Evolutionary conservation across 2,797 vertebrate genomes (phyloP).

Genomic region (Loris lydekkerianus): DNA sequence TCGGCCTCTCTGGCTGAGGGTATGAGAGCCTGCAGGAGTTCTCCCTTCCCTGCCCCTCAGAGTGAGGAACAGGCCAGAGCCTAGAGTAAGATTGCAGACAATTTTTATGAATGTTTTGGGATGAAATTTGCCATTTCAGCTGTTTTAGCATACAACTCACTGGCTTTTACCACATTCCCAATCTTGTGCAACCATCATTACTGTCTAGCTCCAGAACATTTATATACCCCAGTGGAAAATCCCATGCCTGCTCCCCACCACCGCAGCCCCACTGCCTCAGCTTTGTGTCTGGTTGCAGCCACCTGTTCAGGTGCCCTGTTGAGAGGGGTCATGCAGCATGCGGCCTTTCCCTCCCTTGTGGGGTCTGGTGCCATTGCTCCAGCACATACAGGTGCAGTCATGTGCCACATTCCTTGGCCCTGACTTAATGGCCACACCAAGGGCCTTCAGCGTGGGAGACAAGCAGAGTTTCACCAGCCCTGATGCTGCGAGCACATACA

Average conservation of each 20-base stretch:
- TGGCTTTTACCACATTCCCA: not conserved
- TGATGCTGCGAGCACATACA: accelerated
- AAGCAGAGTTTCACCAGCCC: not conserved
- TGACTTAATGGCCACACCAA: not conserved
- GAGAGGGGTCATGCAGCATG: accelerated
- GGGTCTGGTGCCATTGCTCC: not conserved
- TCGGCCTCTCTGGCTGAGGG: not conserved
- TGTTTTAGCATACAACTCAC: not conserved
- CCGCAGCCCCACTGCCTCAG: not conserved
- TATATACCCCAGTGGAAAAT: not conserved
- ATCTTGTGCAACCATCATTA: accelerated
- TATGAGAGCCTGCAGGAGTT: accelerated
- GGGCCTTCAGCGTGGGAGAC: no score
- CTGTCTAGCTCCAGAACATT: no score
- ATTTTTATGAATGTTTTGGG: not conserved
- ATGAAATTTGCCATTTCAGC: not conserved
- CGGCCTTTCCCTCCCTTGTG: not conserved
- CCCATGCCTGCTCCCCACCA: accelerated
- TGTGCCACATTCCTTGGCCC: not conserved
- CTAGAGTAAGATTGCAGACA: not conserved
- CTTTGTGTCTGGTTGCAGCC: not conserved
- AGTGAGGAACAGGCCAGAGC: not conserved
- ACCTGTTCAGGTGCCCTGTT: accelerated
- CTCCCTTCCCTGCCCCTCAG: not conserved
- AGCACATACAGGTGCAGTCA: not conserved